Evolutionary conservation across 23 tunicate species (phyloP), one percentile per base, ranked within the genome.

Genomic region (Halocynthia roretzi): DNA sequence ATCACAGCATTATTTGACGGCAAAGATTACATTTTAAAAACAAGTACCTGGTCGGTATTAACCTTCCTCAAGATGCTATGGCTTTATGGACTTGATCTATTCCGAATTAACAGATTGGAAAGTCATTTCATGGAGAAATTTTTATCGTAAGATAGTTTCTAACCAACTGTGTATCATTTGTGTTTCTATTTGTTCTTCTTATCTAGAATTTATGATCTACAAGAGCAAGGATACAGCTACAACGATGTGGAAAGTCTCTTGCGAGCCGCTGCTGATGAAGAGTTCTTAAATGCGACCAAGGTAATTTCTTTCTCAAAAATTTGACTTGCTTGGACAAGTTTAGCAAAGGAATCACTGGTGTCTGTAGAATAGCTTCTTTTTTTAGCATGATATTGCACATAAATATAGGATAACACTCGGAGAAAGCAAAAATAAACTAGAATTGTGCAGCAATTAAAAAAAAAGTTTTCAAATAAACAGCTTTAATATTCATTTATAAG

Each of bases 41-140:
- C 96, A 5, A 84, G 89, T 70, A 21, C 63, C 7, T 84, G 89
- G 89, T 44, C 51, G 44, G 52, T 89, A 18, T 56, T 84, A 8
- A 8, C 88, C 8, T 50, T 84, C 8, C 60, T 84, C 0, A 72
- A 73, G 57, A 67, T 89, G 81, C 22, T 89, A 44, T 89, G 96
- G 96, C 71, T 53, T 7, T 89, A 83, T 80, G 96, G 96, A 11
- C 56, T 80, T 19, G 87, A 84, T 68, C 61, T 89, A 17, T 61
- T 89, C 12, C 80, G 82, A 14, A 70, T 88, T 0, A 19, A 72
- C 40, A 78, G 72, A 77, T 14, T 83, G 8, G 81, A 71, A 60
- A 67, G 57, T 8, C 54, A 6, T 6, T 88, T 83, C 58, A 71
- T 88, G 77, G 49, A 80, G 53, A 7, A 75, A 50, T 88, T 88